Percentiles rank a stretch among this genome's conserved stretches.
phyloP scores from a whole-genome alignment of 2,888 invertebrate genomes.

The Chrysolina oricalcia region DNA sequence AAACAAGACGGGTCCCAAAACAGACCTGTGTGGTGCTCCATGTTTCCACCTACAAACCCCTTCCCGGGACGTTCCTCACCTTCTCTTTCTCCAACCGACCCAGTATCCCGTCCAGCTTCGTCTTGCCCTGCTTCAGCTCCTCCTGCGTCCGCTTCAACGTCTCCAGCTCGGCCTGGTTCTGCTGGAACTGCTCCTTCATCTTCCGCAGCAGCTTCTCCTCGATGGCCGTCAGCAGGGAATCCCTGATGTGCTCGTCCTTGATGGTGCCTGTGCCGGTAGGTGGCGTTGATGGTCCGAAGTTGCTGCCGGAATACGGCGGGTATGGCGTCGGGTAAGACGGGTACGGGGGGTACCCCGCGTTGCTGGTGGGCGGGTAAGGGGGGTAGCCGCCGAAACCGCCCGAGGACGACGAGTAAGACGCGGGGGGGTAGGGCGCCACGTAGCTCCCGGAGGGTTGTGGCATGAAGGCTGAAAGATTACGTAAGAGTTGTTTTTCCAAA shows the following conservation, averaged over 20 bases:
- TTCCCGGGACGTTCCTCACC: conserved; percentile 61
- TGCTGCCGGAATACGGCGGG: conserved; percentile 57
- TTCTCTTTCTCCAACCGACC: conserved; percentile 84
- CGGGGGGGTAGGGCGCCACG: conserved; percentile 59
- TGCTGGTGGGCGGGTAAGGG: conserved; percentile 54
- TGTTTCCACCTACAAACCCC: too few relatives aligned
- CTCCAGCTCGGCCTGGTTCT: conserved; percentile 93
- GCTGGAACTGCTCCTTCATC: conserved; percentile 91
- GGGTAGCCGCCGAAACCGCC: conserved; percentile 52
- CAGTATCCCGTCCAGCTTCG: conserved; percentile 86
- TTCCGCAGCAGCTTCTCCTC: conserved; percentile 93
- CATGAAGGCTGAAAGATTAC: conserved; percentile 68
- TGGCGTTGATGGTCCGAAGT: conserved; percentile 58
- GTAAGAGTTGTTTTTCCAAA: too few relatives aligned
- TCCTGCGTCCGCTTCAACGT: conserved; percentile 90
- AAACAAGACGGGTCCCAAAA: too few relatives aligned
- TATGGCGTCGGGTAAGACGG: conserved; percentile 54
- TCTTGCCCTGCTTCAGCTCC: conserved; percentile 89
- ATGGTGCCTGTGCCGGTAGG: conserved; percentile 82
- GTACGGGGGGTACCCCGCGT: conserved; percentile 45
- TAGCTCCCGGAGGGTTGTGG: conserved; percentile 66
- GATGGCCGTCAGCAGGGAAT: conserved; percentile 94
- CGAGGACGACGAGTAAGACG: conserved; percentile 48
- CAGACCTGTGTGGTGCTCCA: too few relatives aligned
- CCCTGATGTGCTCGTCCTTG: conserved; percentile 95